Percentiles rank a stretch among this genome's conserved stretches.
Evolutionary conservation across 1,140 invertebrate species (phyloP).

Genomic region (Cyclargus thomasi): DNA sequence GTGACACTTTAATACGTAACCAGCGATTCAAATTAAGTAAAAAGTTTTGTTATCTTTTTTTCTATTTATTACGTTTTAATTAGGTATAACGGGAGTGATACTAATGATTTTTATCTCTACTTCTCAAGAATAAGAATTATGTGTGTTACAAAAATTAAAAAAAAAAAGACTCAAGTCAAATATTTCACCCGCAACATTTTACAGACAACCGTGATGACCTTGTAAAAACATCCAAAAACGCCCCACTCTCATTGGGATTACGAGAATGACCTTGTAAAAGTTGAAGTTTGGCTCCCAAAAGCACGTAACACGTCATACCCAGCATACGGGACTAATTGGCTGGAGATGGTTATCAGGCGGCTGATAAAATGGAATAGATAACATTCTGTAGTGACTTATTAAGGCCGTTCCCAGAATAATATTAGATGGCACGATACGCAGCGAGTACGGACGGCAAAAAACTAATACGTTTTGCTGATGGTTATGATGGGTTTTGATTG

Average conservation of each 20-base stretch:
- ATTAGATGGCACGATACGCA: slow-evolving; percentile 72
- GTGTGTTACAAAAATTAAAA: too few species aligned
- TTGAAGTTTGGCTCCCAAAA: not conserved
- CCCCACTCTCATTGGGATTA: not conserved
- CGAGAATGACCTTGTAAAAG: not conserved
- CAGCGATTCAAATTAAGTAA: too few species aligned
- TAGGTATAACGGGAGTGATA: too few species aligned
- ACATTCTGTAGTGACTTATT: slow-evolving; percentile 77
- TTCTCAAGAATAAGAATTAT: too few species aligned
- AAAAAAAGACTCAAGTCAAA: too few species aligned
- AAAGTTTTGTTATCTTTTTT: too few species aligned
- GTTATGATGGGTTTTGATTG: not conserved
- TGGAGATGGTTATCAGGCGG: slow-evolving; percentile 68
- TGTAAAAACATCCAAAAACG: too few species aligned
- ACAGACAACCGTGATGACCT: too few species aligned
- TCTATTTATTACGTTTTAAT: too few species aligned
- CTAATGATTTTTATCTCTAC: too few species aligned
- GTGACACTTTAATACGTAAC: too few species aligned
- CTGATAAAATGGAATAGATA: slow-evolving; percentile 76
- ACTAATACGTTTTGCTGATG: slow-evolving; percentile 15
- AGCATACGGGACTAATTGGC: slow-evolving; percentile 70
- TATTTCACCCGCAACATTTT: too few species aligned
- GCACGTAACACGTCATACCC: not conserved
- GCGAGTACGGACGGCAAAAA: slow-evolving; percentile 48
- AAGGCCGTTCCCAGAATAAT: slow-evolving; percentile 77